Evolutionary conservation across 1,140 invertebrate genomes (phyloP), one percentile per base, ranked within the genome.

Genomic region (Bombus breviceps): DNA sequence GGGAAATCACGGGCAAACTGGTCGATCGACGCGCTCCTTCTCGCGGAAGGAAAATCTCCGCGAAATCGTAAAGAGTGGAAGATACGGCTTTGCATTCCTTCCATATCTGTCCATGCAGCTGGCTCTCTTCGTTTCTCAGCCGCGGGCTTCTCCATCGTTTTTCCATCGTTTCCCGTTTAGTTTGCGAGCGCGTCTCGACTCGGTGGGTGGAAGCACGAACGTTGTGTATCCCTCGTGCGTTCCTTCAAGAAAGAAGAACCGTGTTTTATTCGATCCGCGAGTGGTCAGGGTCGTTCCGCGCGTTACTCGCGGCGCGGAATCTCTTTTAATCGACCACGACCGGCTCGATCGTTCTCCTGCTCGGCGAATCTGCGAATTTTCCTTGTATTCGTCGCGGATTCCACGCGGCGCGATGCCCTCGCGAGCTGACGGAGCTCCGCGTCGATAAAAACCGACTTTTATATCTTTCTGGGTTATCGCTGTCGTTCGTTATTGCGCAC

Each of bases 391-490:
- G 18, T 53, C 5, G 47, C 47, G 47, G 47, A 22, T 8, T 53
- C 5, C 18, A 53, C 18, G 47, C 47, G 22, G 47, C 47, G 47
- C 47, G 47, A 53, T 53, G 18, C 47, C 47, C 47, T 53, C 47
- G 18, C 47, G 5, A 53, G 47, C 47, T 8, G 47, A 53, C 47
- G 47, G 22, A 53, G 47, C 47, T 18, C 47, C 43, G 25, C 53
- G 41, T 47, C 41, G 76, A 87, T 62, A 64, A 62, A 84, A 62
- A 75, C 32, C 18, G 10, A 41, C 43, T 81, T 88, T 85, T 81
- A 41, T 77, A 79, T 81, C 81, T 85, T 81, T 89, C 76, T 88
- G 47, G 81, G 81, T 87, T 87, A 84, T 74, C 81, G 47, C 71
- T 64, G 71, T 53, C 47, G 79, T 86, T 81, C 34, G 41, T 53